These are phyloP conservation scores for Nyctalus aviator DNA, from an alignment of 2,797 vertebrate genomes.

Conservation along the genomic window DNA sequence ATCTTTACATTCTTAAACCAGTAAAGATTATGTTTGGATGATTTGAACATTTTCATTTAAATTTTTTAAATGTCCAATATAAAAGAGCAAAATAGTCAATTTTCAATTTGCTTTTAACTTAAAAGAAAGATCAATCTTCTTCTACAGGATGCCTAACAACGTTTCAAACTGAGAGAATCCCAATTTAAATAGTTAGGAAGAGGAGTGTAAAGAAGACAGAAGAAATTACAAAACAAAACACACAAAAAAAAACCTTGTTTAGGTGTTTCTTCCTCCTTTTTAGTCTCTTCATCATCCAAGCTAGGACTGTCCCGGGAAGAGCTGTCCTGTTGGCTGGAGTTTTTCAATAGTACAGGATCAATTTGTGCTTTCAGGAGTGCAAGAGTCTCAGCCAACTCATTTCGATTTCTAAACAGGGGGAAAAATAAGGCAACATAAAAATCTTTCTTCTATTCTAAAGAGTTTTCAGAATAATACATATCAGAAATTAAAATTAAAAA, in stretches of 20 bases:
- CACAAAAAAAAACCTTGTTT: constrained; percentile 88
- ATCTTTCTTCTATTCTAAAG: constrained; percentile 52
- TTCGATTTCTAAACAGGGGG: constrained; percentile 91
- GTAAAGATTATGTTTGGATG: neutral
- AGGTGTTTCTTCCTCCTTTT: constrained; percentile 87
- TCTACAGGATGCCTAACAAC: constrained; percentile 24
- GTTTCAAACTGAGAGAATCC: constrained; percentile 56
- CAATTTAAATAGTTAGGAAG: constrained; percentile 25
- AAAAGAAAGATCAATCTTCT: constrained; percentile 39
- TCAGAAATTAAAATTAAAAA: constrained; percentile 56
- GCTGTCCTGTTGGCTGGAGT: constrained; percentile 88
- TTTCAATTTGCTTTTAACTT: neutral
- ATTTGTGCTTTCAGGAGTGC: constrained; percentile 96
- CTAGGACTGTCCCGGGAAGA: constrained; percentile 89
- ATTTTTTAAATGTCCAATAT: neutral
- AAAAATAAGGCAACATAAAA: constrained; percentile 69
- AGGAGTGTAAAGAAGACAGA: constrained; percentile 52
- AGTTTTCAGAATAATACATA: constrained; percentile 39
- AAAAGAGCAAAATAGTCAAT: neutral
- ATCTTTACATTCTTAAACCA: constrained; percentile 31
- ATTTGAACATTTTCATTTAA: neutral
- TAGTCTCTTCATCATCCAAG: constrained; percentile 87
- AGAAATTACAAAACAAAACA: constrained; percentile 76
- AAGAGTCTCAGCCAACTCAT: constrained; percentile 96
- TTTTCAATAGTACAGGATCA: constrained; percentile 91